Conservation (phyloP, 2,113 vertebrate genomes). For the Pontoporia blainvillei region DNA sequence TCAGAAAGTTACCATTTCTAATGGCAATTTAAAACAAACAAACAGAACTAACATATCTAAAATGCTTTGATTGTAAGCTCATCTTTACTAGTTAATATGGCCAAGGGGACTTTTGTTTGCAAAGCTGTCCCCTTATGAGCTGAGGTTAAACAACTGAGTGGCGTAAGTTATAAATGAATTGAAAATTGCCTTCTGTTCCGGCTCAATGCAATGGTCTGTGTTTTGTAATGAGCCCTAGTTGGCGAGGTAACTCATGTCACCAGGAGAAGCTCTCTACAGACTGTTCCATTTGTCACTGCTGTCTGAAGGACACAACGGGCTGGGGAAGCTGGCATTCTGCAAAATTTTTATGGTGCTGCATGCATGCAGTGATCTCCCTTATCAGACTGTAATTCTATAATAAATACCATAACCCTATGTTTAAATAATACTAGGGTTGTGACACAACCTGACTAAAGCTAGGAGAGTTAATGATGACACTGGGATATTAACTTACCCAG, state of each 20-base stretch:
- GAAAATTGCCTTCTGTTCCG: slow-evolving; percentile 26
- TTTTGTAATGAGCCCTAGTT: slow-evolving; percentile 66
- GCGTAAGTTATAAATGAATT: slow-evolving; percentile 47
- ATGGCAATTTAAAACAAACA: slow-evolving; percentile 27
- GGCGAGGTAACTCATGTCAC: slow-evolving; percentile 72
- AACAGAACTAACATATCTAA: background rate
- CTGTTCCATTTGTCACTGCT: slow-evolving; percentile 75
- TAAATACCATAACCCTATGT: slow-evolving; percentile 45
- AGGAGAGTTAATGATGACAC: slow-evolving; percentile 28
- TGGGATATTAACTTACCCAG: slow-evolving; percentile 2
- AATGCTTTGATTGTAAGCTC: slow-evolving; percentile 2
- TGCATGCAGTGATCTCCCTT: background rate
- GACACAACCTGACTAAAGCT: background rate
- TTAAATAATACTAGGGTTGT: slow-evolving; percentile 61
- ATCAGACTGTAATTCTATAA: slow-evolving; percentile 65
- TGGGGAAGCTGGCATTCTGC: slow-evolving; percentile 42
- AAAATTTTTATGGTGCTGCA: slow-evolving; percentile 64
- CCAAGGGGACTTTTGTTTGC: slow-evolving; percentile 40
- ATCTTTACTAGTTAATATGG: slow-evolving; percentile 58
- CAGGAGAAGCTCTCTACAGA: slow-evolving; percentile 50
- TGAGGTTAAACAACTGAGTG: slow-evolving; percentile 39
- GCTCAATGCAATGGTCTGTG: slow-evolving; percentile 24
- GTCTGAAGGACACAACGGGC: slow-evolving; percentile 71
- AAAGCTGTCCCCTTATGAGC: slow-evolving; percentile 53
- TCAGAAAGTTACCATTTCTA: slow-evolving; percentile 29